Percentiles rank a stretch among this genome's conserved stretches.
Conservation (phyloP, 2,113 vertebrate genomes). For the Gracilinanus agilis region DNA sequence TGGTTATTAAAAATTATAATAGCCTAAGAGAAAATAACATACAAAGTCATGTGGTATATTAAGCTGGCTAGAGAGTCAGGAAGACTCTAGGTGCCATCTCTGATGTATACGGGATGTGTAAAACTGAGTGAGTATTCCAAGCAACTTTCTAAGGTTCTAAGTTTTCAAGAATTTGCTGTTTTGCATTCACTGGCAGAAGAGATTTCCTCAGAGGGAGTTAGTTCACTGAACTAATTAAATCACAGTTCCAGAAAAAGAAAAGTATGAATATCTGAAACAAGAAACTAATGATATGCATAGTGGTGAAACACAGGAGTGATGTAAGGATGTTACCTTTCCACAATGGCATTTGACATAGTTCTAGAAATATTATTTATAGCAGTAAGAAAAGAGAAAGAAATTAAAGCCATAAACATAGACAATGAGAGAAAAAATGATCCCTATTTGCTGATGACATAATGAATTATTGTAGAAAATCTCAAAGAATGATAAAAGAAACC, state of each 20-base stretch:
- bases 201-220: not conserved
- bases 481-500: not conserved
- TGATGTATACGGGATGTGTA: not conserved
- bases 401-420: not conserved
- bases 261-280: not conserved
- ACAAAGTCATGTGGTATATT: not conserved
- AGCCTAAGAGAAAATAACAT: not conserved
- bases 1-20: not conserved
- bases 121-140: not conserved
- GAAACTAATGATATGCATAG: not conserved
- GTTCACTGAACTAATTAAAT: not conserved
- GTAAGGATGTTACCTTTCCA: not conserved
- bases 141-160: not conserved
- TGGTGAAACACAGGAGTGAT: not conserved
- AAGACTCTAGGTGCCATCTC: not conserved
- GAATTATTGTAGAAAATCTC: not conserved
- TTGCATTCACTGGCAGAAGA: not conserved
- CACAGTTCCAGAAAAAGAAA: not conserved
- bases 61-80: not conserved
- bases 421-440: not conserved
- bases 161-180: not conserved
- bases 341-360: not conserved
- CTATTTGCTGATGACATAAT: not conserved
- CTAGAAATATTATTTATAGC: not conserved
- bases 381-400: not conserved